Conservation (phyloP, 2,888 invertebrate species). For the Tineola bisselliella region DNA sequence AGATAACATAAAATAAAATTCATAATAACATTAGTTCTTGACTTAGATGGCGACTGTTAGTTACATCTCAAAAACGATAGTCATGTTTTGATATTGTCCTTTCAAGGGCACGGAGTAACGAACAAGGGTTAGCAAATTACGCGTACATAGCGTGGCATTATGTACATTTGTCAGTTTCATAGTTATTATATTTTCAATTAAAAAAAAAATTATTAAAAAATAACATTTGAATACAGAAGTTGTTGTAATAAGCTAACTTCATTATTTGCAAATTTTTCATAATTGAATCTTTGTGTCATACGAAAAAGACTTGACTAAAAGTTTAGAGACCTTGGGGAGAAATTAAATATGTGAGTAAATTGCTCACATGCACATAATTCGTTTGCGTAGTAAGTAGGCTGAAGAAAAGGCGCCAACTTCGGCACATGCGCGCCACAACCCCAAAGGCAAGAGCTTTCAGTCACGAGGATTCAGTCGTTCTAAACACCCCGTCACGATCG, state of each 20-base stretch:
- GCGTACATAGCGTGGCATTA: no score
- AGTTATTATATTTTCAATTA: no score
- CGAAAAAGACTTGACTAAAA: neutral
- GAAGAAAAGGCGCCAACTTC: constrained; percentile 61
- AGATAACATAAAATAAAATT: no score
- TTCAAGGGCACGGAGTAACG: neutral
- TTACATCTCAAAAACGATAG: no score
- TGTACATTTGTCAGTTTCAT: no score
- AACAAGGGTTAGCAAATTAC: no score
- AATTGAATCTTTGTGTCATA: neutral
- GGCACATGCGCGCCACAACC: constrained; percentile 40
- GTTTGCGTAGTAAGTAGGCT: constrained; percentile 39
- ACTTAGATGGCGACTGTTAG: no score
- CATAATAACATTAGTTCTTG: no score
- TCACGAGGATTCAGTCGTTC: constrained; percentile 24
- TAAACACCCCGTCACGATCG: constrained; percentile 33
- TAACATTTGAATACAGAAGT: no score
- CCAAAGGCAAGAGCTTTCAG: constrained; percentile 30
- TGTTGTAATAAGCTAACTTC: no score
- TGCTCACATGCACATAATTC: constrained; percentile 54
- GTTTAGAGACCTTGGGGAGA: constrained; percentile 19
- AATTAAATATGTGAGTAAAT: constrained; percentile 60
- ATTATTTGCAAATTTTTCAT: no score
- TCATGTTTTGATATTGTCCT: neutral
- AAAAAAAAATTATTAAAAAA: no score